Evolutionary conservation across 2,888 invertebrate species (phyloP), one percentile per base, ranked within the genome.

Genomic region (Orchestes rusci): DNA sequence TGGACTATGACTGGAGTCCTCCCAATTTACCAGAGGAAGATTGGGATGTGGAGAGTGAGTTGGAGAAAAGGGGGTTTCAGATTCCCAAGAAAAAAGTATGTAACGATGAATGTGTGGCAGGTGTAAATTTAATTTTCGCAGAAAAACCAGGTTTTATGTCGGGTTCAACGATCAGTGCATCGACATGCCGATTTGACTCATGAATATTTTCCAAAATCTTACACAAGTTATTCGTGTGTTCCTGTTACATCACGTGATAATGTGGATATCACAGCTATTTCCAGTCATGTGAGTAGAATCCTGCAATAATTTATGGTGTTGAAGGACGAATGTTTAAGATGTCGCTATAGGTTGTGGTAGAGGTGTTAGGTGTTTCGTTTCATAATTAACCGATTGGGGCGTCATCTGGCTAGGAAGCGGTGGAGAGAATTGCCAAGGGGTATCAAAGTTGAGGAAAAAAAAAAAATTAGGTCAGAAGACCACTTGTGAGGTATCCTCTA

Each of bases 201-300:
- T 16, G 56, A 60, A 18, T 59, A 59, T 35, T 55, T 53, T 34
- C 58, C 59, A 5, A 56, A 50, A 39, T 53, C 55, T 31, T 61
- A 56, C 39, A 53, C 50, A 5, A 54, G 54, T 39, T 56, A 57
- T 29, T 51, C 54, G 16, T 57, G 51, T 31, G 35, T 39, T 18
- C 45, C 48, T 18, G 51, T 42, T 16, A 29, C 15, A 10, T 18
- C 16, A 10, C 8, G 8, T 8, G 31, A 31, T 7, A 12, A 10
- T 10, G 34, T 7, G 10, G 10, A 23, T 23, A 23, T 5, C 7
- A 10, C 23, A 5, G 5, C 10, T 7, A 23, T 23, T 5, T 5
- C 7, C 5, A 50, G 45, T 29, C 45, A 46, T 15, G 53, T 50
- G 43, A 53, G 53, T 41, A 44, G 3, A 10, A 10, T n/a, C n/a